Percentiles rank a stretch among this genome's conserved stretches.
These are phyloP conservation scores for Heteractis magnifica DNA, from an alignment of 92 coral and sea anemone genomes.

Conservation along the genomic window DNA sequence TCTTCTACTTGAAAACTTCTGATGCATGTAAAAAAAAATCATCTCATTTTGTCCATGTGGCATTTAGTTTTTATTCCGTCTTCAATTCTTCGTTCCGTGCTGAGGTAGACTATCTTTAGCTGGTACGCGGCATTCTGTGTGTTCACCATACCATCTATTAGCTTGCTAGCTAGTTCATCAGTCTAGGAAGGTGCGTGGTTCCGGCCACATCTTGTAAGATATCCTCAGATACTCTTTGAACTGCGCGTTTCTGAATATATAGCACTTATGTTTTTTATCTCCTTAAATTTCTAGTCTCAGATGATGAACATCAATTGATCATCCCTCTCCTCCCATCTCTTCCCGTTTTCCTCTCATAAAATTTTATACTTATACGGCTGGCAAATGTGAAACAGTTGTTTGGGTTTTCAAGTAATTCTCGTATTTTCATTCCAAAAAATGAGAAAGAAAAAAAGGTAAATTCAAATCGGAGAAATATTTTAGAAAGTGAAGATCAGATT, in stretches of 20 bases:
- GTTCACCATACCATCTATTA: neutral
- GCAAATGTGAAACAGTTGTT: no score
- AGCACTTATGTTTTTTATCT: neutral
- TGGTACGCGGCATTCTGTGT: neutral
- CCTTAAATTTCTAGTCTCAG: neutral
- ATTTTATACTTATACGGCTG: no score
- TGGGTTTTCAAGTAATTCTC: neutral
- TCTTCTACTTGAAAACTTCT: no score
- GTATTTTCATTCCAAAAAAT: neutral
- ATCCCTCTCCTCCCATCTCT: neutral
- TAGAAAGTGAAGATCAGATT: neutral
- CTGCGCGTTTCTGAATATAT: no score
- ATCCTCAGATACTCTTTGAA: neutral
- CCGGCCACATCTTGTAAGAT: constrained; percentile 1
- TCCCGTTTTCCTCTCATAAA: neutral
- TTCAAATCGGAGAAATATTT: neutral
- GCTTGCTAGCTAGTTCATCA: neutral
- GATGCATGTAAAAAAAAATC: no score
- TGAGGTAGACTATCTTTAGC: no score
- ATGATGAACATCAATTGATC: neutral
- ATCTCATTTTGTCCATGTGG: no score
- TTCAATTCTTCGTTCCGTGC: no score
- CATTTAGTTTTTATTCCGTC: no score
- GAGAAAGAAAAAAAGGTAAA: neutral
- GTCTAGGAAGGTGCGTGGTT: neutral